Conservation (phyloP, 2,888 invertebrate species). For the Volucella bombylans region DNA sequence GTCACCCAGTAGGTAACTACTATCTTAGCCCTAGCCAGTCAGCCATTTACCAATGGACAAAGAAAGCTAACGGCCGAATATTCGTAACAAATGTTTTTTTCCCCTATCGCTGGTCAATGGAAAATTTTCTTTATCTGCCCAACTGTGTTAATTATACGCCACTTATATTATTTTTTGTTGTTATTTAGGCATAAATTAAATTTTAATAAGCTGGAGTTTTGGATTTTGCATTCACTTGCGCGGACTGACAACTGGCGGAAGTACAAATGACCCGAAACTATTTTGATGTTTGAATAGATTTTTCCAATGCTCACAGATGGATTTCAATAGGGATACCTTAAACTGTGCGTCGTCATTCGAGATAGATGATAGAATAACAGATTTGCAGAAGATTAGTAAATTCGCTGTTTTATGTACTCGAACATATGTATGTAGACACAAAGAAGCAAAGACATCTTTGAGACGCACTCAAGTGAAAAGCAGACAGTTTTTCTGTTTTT, state of each 20-base stretch:
- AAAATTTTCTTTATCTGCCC: conserved; percentile 53
- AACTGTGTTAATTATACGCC: conserved; percentile 62
- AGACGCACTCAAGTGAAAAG: conserved; percentile 53
- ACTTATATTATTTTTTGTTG: conserved; percentile 54
- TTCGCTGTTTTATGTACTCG: neutral
- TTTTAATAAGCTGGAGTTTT: conserved; percentile 33
- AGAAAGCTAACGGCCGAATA: conserved; percentile 60
- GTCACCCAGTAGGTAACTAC: conserved; percentile 49
- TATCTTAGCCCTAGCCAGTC: conserved; percentile 63
- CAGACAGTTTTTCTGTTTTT: conserved; percentile 23
- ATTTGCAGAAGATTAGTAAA: conserved; percentile 28
- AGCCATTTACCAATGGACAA: conserved; percentile 62
- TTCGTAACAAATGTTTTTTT: conserved; percentile 32
- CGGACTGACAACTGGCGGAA: conserved; percentile 56
- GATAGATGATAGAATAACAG: conserved; percentile 16
- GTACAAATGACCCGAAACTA: conserved; percentile 67
- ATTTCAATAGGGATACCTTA: neutral
- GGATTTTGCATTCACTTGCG: conserved; percentile 48
- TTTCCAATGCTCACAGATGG: conserved; percentile 11
- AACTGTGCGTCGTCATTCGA: neutral
- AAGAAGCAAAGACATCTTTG: conserved; percentile 49
- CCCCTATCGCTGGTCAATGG: conserved; percentile 32
- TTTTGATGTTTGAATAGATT: conserved; percentile 32
- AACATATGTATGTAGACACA: conserved; percentile 18
- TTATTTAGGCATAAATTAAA: conserved; percentile 60